Conservation (phyloP, 53 echinoderm and acorn worm species). For the Arbacia lixula region DNA sequence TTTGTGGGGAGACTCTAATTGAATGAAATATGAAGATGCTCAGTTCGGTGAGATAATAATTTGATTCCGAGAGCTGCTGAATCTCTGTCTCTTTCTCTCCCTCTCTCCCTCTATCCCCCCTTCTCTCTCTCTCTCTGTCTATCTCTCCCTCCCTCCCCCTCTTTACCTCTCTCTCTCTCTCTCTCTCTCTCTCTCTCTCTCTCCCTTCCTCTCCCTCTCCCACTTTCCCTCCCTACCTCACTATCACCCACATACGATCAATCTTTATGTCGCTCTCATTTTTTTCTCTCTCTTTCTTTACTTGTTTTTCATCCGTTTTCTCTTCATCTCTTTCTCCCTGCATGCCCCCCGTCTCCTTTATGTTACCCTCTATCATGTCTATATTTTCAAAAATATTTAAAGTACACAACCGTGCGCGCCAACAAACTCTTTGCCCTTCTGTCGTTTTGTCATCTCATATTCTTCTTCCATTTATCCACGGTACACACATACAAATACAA, state of each 20-base stretch:
- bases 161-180: background rate
- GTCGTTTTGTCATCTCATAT: too few relatives aligned
- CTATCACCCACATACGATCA: too few relatives aligned
- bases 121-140: background rate
- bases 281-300: background rate
- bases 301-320: background rate
- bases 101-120: background rate
- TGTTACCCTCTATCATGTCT: background rate
- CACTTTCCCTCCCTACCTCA: background rate
- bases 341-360: background rate
- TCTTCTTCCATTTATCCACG: too few relatives aligned
- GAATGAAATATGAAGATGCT: constrained; percentile 43
- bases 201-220: background rate
- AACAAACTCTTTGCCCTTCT: too few relatives aligned
- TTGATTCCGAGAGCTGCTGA: constrained; percentile 19
- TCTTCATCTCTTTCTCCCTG: background rate
- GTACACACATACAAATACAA: too few relatives aligned
- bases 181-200: background rate
- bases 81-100: background rate
- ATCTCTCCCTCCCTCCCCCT: background rate
- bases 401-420: too few relatives aligned
- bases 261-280: background rate
- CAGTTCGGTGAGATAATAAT: constrained; percentile 36
- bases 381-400: background rate
- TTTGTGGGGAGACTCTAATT: constrained; percentile 27